Base-by-base conservation (phyloP, 2,888 invertebrate genomes). In the Tenthredo amoena region DNA sequence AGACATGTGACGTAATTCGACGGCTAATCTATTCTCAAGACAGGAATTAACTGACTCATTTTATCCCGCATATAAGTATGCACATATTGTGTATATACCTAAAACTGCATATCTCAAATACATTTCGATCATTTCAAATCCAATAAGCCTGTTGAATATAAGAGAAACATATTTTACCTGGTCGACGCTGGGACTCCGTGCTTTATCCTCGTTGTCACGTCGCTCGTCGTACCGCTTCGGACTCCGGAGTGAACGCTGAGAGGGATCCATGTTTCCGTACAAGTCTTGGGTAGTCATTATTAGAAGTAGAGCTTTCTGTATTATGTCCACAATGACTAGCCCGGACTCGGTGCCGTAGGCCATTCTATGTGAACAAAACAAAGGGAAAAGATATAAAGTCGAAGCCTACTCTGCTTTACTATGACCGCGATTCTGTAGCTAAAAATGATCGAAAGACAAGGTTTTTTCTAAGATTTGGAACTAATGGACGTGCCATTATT, bases 301-400 rank as follows among this genome's bases (percentile, higher is more conserved):
- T 89, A 97, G 95, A 92, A 99, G 96, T 94, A 97, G 97, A 88
- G 96, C 95, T 95, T 98, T 98, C 94, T 99, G 98, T 93, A 98
- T 96, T 94, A 98, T 96, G 95, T 99, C 99, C 92, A 99, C 96
- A 94, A 99, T 97, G 93, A 98, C 98, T 93, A 99, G 95, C 91
- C 99, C 99, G 91, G 97, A 97, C 94, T 99, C 99, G 94, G 98
- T 99, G 91, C 99, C 99, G 95, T 99, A 99, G 91, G 99, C 98
- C 96, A 99, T 96, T 93, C 99, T 99, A 94, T 72, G 94, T 94
- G 43, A 87, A 81, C 85, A 85, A 43, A 47, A 86, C 15, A 82
- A 74, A 58, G n/a, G 7, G 47, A 26, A 34, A 31, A 55, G 31
- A n/a, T 40, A 6, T 9, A 18, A 43, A 31, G 21, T 58, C 21